Base-by-base conservation (phyloP, 2,797 vertebrate genomes). In the Cephalopachus bancanus region DNA sequence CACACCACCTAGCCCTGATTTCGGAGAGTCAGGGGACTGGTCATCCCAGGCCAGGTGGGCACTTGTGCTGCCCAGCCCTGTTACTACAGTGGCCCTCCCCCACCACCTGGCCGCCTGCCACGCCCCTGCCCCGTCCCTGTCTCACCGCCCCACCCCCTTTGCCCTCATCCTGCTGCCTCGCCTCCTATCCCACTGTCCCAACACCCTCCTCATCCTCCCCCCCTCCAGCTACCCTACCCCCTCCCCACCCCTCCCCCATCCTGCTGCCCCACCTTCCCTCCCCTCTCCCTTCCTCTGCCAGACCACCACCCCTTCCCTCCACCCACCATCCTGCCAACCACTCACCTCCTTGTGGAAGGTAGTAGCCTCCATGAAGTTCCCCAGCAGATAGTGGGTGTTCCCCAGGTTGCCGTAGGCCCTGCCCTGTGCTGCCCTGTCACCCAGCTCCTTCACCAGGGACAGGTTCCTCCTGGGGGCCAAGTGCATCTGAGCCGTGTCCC, bases 311-410 rank as follows among this genome's bases (percentile, higher is more conserved):
- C 37, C 37, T 37, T 37, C 37, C 37, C 37, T 3, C 37, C 37
- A 19, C n/a, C n/a, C 0, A 0, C 28, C 26, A 0, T 10, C 44
- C 28, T 5, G 26, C 15, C 15, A 3, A 11, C 5, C 0, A n/a
- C 98, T 98, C 97, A 99, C 99, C 99, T 99, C 99, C 94, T 99
- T 99, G 98, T 99, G 99, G 97, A 99, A 99, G 97, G 99, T 98
- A 0, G 99, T 99, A 3, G 99, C 99, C 97, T 99, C 99, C 0
- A 98, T 98, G 98, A 99, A 99, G 98, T 99, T 99, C 85, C 99
- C 99, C 55, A 99, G 98, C 64, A 99, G 97, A 95, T 99, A 99
- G 96, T 99, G 99, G 20, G 99, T 99, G 98, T 99, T 99, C 83
- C 99, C 99, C 0, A 99, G 99, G 98, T 99, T 99, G 91, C 99